A percentile compares a stretch with the other conserved stretches of the same genome.
These are phyloP conservation scores for Premnoplex brunnescens DNA, from an alignment of 2,797 vertebrate species.

Conservation along the genomic window DNA sequence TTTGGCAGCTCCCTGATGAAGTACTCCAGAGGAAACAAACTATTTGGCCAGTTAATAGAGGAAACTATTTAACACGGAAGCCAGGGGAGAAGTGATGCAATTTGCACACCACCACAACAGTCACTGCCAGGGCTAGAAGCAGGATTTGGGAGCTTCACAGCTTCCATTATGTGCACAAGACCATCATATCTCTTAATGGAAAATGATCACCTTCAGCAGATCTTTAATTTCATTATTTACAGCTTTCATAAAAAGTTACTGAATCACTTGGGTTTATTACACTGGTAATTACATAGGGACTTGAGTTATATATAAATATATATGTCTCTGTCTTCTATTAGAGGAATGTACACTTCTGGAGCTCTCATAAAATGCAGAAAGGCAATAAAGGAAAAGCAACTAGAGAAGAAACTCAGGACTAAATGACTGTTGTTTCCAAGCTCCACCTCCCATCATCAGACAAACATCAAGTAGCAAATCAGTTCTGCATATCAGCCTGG, in stretches of 20 bases:
- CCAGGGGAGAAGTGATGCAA: not conserved
- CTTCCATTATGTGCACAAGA: not conserved
- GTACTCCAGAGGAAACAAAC: slow-evolving; percentile 54
- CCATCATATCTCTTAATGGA: not conserved
- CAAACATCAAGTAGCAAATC: not conserved
- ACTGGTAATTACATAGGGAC: not conserved
- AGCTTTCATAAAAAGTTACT: not conserved
- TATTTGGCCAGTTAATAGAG: slow-evolving; percentile 43
- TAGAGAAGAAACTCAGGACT: not conserved
- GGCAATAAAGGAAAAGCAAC: not conserved
- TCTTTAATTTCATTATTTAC: not conserved
- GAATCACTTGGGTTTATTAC: not conserved
- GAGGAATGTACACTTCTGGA: not conserved
- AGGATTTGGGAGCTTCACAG: not conserved
- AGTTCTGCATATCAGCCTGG: not conserved
- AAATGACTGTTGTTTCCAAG: not conserved
- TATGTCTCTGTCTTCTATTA: not conserved
- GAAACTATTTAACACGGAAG: slow-evolving; percentile 45
- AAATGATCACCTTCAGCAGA: not conserved
- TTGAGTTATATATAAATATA: not conserved
- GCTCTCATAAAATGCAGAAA: not conserved
- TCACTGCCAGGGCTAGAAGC: not conserved
- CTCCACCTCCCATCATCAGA: not conserved
- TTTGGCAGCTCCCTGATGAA: slow-evolving; percentile 58
- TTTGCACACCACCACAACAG: not conserved